Evolutionary conservation across 2,797 vertebrate species (phyloP), one percentile per base, ranked within the genome.

Genomic region (Neolamprologus multifasciatus): DNA sequence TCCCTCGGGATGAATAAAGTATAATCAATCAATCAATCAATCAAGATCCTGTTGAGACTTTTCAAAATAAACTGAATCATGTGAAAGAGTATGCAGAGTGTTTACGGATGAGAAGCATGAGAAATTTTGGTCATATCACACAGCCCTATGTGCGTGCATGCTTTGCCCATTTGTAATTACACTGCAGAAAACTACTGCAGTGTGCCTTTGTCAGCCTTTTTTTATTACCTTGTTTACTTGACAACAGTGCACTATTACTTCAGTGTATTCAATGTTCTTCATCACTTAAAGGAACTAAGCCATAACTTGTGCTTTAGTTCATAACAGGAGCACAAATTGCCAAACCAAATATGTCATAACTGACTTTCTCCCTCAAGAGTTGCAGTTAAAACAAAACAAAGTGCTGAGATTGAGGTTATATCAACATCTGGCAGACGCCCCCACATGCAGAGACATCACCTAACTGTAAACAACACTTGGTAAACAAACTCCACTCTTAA

Each of bases 371-470:
- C 36, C 71, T 80, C 23, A 12, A 80, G 67, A 19, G 26, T 77
- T 43, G 55, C 77, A 85, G 40, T 77, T 89, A 13, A 85, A 87
- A 86, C 21, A 78, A 87, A 89, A 86, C 31, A 4, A 2, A 64
- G 77, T n/a, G 83, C 38, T 51, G 59, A 51, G 77, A 85, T 64
- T 69, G 36, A 85, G 88, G 79, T 84, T 88, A 88, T 74, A 84
- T 84, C 59, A 91, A 91, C 93, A 94, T 93, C 91, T 94, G 92
- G 84, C 74, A 77, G 36, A 90, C 79, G n/a, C 87, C 85, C 77
- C 74, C 86, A n/a, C 81, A 79, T 69, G 64, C 57, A 76, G 69
- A 91, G 40, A 62, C 71, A 55, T 79, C 4, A 8, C 71, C 4
- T 83, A 74, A 80, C 71, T 81, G 88, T 82, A 85, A 91, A 88